phyloP scores from a whole-genome alignment of 2,888 invertebrate genomes.

The Vandiemenella viatica region DNA sequence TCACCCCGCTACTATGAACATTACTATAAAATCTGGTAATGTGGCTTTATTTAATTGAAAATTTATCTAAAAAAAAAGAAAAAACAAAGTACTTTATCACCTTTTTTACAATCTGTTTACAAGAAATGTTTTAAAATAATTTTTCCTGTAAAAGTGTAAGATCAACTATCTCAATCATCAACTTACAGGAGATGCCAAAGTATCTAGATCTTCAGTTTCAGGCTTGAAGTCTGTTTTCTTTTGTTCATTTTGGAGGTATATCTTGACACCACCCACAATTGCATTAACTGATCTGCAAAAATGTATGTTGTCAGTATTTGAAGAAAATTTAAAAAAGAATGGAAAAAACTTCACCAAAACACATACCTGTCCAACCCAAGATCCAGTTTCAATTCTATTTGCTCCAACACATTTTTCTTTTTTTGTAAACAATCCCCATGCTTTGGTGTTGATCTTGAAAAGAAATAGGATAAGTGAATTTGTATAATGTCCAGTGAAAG shows the following conservation, averaged over 20 bases:
- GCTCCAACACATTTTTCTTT: constrained; percentile 71
- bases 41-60: no score
- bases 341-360: constrained; percentile 1
- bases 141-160: no score
- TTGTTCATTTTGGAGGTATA: constrained; percentile 82
- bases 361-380: constrained; percentile 53
- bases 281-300: constrained; percentile 56
- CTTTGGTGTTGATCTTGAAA: constrained; percentile 63
- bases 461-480: neutral
- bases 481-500: no score
- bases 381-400: constrained; percentile 83
- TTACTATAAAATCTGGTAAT: no score
- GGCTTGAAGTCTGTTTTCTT: constrained; percentile 89
- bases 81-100: no score
- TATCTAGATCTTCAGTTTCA: constrained; percentile 68
- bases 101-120: no score
- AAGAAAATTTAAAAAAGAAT: no score
- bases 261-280: constrained; percentile 79
- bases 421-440: constrained; percentile 79
- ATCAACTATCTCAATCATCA: neutral
- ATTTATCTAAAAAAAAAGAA: no score
- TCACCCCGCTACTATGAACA: no score
- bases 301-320: no score
- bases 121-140: no score
- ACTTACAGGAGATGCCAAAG: constrained; percentile 64